Base-by-base conservation (phyloP, 2,113 vertebrate genomes). In the Pachypanchax playfairii region DNA sequence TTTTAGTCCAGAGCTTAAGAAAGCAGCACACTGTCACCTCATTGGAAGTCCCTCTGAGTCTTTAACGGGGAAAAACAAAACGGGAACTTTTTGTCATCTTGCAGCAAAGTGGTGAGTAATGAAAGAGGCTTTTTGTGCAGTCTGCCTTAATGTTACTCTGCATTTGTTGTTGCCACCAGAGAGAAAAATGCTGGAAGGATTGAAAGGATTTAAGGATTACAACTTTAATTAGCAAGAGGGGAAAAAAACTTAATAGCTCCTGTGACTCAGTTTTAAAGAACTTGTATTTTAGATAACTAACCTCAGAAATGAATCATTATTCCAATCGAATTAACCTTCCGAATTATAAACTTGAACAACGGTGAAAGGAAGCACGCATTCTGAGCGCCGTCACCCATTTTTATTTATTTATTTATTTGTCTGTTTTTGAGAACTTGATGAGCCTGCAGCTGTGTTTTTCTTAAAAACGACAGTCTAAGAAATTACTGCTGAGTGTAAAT, bases 401-500 rank as follows among this genome's bases (percentile, higher is more conserved):
- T 5, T 26, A 38, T 20, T 22, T 12, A 15, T 18, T 36, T 26
- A 18, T 29, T 20, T 61, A 20, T 25, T 47, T 39, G 36, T 26
- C 52, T 0, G 0, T 62, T 54, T 58, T 21, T 28, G 56, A 65
- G 14, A 13, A 56, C 58, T 12, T 44, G 42, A 56, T 5, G 17
- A 48, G 43, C 12, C 44, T 13, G 33, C 41, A 33, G 38, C 51
- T 73, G 21, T 68, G 61, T 69, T 63, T 29, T 22, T 49, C 51
- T 55, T n/a, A n/a, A n/a, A 36, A 73, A 22, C 38, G 31, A 2
- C 38, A 43, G 26, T 47, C 42, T 43, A 7, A 47, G 15, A 61
- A 15, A 4, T 49, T 52, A 49, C 79, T 26, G 29, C 65, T 65
- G 59, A 59, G 69, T 35, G 52, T 60, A 75, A 81, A 79, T 65